Evolutionary conservation across 2,113 vertebrate species (phyloP), one percentile per base, ranked within the genome.

Genomic region (Cololabis saira): DNA sequence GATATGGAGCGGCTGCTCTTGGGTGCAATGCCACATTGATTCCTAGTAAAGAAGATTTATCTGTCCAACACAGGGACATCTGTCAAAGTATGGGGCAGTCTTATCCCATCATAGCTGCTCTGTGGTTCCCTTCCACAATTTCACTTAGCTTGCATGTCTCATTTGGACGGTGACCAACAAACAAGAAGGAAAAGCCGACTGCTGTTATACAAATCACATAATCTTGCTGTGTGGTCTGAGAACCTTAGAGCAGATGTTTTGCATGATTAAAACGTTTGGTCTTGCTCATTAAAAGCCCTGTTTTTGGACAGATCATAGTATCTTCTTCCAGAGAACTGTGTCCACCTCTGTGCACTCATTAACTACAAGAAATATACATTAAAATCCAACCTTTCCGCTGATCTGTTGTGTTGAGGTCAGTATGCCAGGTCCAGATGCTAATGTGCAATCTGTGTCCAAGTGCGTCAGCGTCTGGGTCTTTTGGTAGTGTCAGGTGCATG

Each of bases 31-130:
- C 74, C 61, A 85, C 82, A 84, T 87, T 90, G 89, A 91, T 89
- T 87, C 84, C 73, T 82, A 75, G 77, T 87, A 85, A 86, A 85
- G 81, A 85, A 89, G 83, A 89, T 89, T 87, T 87, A 89, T 92
- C 61, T 69, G 68, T 81, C 69, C 76, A 74, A 75, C 78, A 67
- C 47, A 69, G 42, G 66, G 76, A 84, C 81, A 91, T 88, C 87
- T 90, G 87, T 89, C 87, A 88, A 79, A 61, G 67, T 71, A 45
- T 33, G 71, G 77, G 67, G 82, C 78, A 77, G 54, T 76, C 65
- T 69, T 72, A 59, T 75, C 64, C 71, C 33, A 37, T 37, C 33
- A 37, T 9, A 61, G 61, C 69, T 43, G 67, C 76, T 69, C 56
- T 69, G 66, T 69, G 59, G 37, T 60, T 41, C 64, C 42, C 58